These are phyloP conservation scores for Timema cristinae DNA, from an alignment of 2,888 invertebrate species.

Conservation along the genomic window DNA sequence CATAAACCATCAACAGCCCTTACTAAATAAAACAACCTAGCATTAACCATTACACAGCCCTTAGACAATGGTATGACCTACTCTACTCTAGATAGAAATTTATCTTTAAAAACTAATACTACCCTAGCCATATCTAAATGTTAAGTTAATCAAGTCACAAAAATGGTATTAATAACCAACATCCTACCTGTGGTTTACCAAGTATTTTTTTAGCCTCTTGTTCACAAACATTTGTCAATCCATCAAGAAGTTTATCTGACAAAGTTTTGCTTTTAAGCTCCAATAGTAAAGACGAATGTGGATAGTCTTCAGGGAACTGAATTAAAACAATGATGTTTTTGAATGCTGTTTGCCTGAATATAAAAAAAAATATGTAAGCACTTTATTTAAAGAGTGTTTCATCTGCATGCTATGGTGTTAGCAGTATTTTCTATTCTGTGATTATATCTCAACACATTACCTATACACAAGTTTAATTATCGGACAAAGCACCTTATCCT, in stretches of 20 bases:
- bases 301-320: constrained; percentile 64
- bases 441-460: neutral
- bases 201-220: constrained; percentile 54
- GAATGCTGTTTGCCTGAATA: constrained; percentile 53
- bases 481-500: no score
- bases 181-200: constrained; percentile 54
- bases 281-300: constrained; percentile 53
- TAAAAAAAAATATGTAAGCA: neutral
- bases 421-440: neutral
- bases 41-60: no score
- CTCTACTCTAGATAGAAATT: no score
- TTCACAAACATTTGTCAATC: constrained; percentile 59
- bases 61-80: no score
- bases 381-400: neutral
- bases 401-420: neutral
- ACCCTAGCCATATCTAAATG: no score
- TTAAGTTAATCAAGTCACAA: no score
- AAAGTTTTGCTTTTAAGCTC: constrained; percentile 68
- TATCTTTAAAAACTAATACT: neutral
- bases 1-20: no score
- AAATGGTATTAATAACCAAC: no score
- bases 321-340: constrained; percentile 61
- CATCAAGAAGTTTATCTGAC: constrained; percentile 57
- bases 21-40: no score
- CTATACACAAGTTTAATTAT: neutral